phyloP scores from a whole-genome alignment of 2,888 invertebrate genomes.

The Shargacucullia verbasci region DNA sequence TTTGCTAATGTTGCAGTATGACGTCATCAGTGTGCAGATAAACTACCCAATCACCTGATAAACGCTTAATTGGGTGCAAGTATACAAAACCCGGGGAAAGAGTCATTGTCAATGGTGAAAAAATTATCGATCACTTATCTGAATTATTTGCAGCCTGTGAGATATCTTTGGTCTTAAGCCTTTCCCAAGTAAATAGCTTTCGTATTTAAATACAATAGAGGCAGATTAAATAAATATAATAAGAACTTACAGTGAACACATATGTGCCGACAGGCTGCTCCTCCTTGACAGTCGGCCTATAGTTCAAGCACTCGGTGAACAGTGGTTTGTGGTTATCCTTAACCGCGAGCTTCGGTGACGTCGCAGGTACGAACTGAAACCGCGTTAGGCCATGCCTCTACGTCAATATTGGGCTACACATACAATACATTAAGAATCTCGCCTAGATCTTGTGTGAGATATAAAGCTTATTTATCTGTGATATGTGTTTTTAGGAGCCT shows the following conservation, averaged over 20 bases:
- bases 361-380: slow-evolving; percentile 80
- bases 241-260: slow-evolving; percentile 91
- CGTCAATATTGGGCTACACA: slow-evolving; percentile 61
- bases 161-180: no score
- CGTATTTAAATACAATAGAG: no score
- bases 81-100: no score
- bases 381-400: slow-evolving; percentile 69
- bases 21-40: background rate
- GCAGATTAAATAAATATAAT: background rate
- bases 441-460: slow-evolving; percentile 20
- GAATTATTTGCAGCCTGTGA: no score
- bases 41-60: no score
- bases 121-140: no score
- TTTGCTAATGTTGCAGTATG: no score
- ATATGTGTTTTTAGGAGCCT: no score
- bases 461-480: no score
- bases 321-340: slow-evolving; percentile 96
- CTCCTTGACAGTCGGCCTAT: slow-evolving; percentile 95
- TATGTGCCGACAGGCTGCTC: slow-evolving; percentile 92
- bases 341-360: slow-evolving; percentile 79
- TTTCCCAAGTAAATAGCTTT: no score
- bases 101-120: no score
- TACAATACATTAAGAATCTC: slow-evolving; percentile 27
- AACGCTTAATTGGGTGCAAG: no score
- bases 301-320: slow-evolving; percentile 94